Evolutionary conservation across 2,888 invertebrate species (phyloP), one percentile per base, ranked within the genome.

Genomic region (Harpalus rufipes): DNA sequence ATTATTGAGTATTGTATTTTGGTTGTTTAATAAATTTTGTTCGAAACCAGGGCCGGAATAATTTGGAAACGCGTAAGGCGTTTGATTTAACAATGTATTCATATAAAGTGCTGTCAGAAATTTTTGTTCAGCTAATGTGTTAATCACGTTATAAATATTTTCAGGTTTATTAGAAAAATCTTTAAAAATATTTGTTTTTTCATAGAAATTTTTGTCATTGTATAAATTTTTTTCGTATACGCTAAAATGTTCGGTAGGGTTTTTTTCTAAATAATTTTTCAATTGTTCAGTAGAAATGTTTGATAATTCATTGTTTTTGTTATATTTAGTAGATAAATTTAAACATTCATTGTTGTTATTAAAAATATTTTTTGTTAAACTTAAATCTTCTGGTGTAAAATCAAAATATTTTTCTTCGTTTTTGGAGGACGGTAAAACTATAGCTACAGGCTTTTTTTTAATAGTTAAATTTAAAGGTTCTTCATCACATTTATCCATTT

Each of bases 361-460:
- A 65, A 84, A 78, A 84, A 78, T 78, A 56, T 84, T 84, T 78
- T 84, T 68, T 41, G 56, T 74, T 12, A 56, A 44, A 10, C 80
- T 68, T 58, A 85, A 80, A 72, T 85, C 85, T 68, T 85, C 80
- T 41, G 85, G 85, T 0, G 21, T 44, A 4, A 56, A 56, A 10
- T 85, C 80, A 12, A 68, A 16, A 68, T 39, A 65, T 39, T 85
- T 80, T 21, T 84, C 76, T 14, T 84, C 76, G 56, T 63, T 76
- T 63, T 82, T 84, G 90, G 90, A 5, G 90, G 86, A 92, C 51
- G 93, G 93, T 16, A 92, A 92, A 59, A 93, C 93, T 84, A 93
- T 92, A 72, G 93, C 93, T 82, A 93, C 92, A 76, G 93, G 93
- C 86, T 89, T 90, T 88, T 92, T 92, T 87, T 91, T 91, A 86